Percentiles rank a stretch among this genome's conserved stretches.
phyloP scores from a whole-genome alignment of 1,140 invertebrate genomes.

The Oryctes rhinoceros region DNA sequence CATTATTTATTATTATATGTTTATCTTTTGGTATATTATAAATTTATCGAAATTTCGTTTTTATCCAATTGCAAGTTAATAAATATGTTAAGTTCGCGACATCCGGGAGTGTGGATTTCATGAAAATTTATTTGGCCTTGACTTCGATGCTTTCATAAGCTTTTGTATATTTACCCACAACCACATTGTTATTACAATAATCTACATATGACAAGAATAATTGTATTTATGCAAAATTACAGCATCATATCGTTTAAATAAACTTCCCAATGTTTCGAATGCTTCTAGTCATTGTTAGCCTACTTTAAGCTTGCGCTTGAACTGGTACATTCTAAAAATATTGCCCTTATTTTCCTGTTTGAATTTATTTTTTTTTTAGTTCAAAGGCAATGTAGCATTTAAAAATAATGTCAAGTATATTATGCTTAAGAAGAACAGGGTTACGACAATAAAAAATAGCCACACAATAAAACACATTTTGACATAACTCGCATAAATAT shows the following conservation, averaged over 20 bases:
- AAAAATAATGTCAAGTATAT: not conserved
- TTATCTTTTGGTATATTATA: not conserved
- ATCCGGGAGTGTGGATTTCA: not conserved
- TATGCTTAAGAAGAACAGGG: not conserved
- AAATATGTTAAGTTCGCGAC: not conserved
- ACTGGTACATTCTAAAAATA: not conserved
- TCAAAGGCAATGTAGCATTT: not conserved
- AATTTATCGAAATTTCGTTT: not conserved
- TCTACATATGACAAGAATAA: not conserved
- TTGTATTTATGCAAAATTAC: not conserved
- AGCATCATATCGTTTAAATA: not conserved
- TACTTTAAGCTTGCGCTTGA: not conserved
- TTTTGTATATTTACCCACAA: constrained; percentile 3
- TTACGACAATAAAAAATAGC: not conserved
- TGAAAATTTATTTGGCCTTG: not conserved
- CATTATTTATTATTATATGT: no score
- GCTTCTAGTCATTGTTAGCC: not conserved
- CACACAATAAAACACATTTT: no score
- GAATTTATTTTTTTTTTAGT: constrained; percentile 18
- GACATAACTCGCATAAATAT: no score
- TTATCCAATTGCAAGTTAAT: not conserved
- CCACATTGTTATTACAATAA: not conserved
- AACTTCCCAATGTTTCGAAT: not conserved
- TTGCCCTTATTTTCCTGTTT: constrained; percentile 21
- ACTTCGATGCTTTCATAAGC: not conserved